phyloP scores from a whole-genome alignment of 2,797 vertebrate genomes.

The Glossophaga mutica region DNA sequence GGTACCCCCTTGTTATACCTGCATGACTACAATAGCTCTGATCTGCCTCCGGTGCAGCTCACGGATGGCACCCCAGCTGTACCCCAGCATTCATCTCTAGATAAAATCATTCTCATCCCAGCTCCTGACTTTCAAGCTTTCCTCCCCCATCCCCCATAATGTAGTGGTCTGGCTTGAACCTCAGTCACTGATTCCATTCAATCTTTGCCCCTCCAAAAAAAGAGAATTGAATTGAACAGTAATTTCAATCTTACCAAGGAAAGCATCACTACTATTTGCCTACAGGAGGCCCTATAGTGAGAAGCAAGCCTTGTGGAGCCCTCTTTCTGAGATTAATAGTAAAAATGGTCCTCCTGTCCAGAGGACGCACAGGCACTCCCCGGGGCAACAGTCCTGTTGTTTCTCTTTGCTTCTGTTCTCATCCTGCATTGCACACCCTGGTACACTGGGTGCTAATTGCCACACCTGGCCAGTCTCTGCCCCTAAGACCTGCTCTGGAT shows the following conservation, averaged over 20 bases:
- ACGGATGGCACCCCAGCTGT: accelerated
- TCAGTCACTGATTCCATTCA: not conserved
- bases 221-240: not conserved
- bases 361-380: accelerated
- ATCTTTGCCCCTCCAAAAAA: not conserved
- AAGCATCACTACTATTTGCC: not conserved
- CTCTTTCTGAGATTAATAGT: not conserved
- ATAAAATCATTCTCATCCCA: not conserved
- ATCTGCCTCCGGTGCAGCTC: accelerated
- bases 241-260: not conserved
- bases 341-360: not conserved
- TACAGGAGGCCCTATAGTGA: not conserved
- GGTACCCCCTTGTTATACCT: not conserved
- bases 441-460: not conserved
- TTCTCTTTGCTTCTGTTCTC: not conserved
- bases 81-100: accelerated
- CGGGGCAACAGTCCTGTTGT: not conserved
- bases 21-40: not conserved
- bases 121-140: too few relatives aligned
- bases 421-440: not conserved
- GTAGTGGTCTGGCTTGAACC: not conserved
- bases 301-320: not conserved
- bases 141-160: not conserved
- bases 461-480: not conserved
- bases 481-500: not conserved